phyloP scores from a whole-genome alignment of 2,797 vertebrate genomes.

The Hippopotamyrus pictus region DNA sequence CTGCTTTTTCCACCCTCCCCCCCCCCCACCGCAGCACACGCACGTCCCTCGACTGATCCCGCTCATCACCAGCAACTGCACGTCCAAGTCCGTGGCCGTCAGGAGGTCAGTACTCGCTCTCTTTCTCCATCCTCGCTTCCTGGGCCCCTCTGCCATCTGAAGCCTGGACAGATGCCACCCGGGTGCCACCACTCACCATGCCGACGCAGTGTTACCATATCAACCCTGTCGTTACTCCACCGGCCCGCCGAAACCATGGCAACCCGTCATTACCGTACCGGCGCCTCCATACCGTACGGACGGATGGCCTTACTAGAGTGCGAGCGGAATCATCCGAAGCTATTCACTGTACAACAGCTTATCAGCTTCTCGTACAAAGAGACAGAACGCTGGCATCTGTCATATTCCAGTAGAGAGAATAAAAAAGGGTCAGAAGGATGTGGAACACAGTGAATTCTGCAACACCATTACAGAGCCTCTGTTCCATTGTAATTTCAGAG shows the following conservation, averaged over 20 bases:
- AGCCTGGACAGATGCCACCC: background rate
- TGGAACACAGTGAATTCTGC: background rate
- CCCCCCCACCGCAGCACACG: constrained; percentile 30
- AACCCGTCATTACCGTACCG: background rate
- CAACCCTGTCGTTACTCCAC: background rate
- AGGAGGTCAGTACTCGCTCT: constrained; percentile 67
- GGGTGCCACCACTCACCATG: background rate
- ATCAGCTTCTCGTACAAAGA: background rate
- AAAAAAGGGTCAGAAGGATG: background rate
- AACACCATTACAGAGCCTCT: background rate
- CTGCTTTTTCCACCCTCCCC: constrained; percentile 1
- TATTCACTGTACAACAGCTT: background rate
- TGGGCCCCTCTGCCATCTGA: background rate
- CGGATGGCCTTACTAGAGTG: background rate
- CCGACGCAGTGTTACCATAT: background rate
- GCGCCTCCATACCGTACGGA: no score
- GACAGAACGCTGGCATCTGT: background rate
- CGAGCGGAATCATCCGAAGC: background rate
- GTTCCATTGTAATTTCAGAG: background rate
- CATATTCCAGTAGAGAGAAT: background rate
- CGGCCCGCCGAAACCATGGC: background rate
- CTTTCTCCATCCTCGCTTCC: background rate
- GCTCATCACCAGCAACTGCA: constrained; percentile 87
- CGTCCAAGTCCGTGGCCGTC: constrained; percentile 84
- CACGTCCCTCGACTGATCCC: constrained; percentile 83